These are phyloP conservation scores for Drosophila lacteicornis DNA, from an alignment of 1,140 invertebrate species.

Conservation along the genomic window DNA sequence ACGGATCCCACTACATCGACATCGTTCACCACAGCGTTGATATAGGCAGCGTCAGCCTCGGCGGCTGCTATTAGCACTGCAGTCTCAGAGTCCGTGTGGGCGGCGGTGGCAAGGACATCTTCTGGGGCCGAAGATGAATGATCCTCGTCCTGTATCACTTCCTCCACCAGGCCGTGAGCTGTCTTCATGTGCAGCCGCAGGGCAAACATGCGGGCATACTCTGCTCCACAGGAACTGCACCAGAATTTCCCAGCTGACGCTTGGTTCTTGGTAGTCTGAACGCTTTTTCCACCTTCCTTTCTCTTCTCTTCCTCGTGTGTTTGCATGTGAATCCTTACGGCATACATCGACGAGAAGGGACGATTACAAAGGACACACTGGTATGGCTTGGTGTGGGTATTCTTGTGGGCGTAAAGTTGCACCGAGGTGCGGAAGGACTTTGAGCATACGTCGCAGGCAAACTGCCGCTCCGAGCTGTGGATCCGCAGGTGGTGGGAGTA, in stretches of 20 bases:
- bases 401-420: constrained; percentile 90
- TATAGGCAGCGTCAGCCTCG: constrained; percentile 57
- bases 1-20: constrained; percentile 36
- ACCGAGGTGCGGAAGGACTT: constrained; percentile 92
- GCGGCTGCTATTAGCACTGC: constrained; percentile 72
- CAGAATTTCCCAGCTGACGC: constrained; percentile 86
- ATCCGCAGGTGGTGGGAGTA: constrained; percentile 91
- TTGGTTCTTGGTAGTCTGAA: constrained; percentile 59
- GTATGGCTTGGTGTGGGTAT: constrained; percentile 91
- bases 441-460: constrained; percentile 90
- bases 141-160: constrained; percentile 6
- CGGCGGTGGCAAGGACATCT: background rate
- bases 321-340: constrained; percentile 89
- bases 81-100: constrained; percentile 54
- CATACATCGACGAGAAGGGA: constrained; percentile 90
- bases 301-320: constrained; percentile 85
- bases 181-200: constrained; percentile 89
- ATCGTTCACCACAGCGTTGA: constrained; percentile 37
- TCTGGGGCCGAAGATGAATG: background rate
- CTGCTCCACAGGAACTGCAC: constrained; percentile 90
- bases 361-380: constrained; percentile 90
- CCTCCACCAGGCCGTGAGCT: constrained; percentile 85
- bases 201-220: constrained; percentile 90
- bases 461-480: constrained; percentile 89
- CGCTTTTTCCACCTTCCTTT: background rate